These are phyloP conservation scores for Acridotheres tristis DNA, from an alignment of 2,797 vertebrate species.

Conservation along the genomic window DNA sequence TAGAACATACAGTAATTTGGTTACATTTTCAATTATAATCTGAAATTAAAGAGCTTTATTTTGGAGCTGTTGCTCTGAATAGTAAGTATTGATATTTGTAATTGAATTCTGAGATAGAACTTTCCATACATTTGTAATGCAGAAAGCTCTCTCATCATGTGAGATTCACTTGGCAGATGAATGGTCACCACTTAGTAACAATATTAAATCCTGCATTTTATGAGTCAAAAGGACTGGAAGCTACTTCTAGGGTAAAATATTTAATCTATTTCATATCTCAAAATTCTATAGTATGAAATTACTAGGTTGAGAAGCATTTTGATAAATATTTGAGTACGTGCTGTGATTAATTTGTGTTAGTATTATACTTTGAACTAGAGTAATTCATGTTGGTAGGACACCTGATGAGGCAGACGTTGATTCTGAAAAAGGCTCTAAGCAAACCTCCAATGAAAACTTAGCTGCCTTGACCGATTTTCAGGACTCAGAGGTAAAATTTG, in stretches of 20 bases:
- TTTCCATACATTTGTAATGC: constrained; percentile 72
- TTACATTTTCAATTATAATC: constrained; percentile 60
- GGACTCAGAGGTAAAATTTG: neutral
- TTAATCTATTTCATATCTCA: constrained; percentile 17
- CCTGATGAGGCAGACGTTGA: neutral
- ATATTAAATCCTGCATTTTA: constrained; percentile 85
- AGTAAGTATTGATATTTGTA: constrained; percentile 59
- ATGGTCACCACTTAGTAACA: constrained; percentile 81
- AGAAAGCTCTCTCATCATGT: constrained; percentile 78
- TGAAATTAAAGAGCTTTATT: constrained; percentile 63
- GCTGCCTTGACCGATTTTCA: neutral
- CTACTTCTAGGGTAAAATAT: constrained; percentile 81
- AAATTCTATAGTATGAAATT: constrained; percentile 23
- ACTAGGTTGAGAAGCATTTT: constrained; percentile 34
- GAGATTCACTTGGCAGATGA: constrained; percentile 80
- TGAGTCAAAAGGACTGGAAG: constrained; percentile 80
- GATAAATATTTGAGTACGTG: constrained; percentile 23
- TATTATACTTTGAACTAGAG: neutral
- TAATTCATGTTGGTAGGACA: neutral
- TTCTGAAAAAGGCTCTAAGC: neutral
- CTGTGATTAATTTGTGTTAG: constrained; percentile 31
- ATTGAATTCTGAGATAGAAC: constrained; percentile 46
- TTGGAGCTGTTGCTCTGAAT: constrained; percentile 44
- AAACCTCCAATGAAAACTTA: neutral
- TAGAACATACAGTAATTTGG: constrained; percentile 42